phyloP scores from a whole-genome alignment of 2,113 vertebrate genomes.

The Bujurquina vittata region DNA sequence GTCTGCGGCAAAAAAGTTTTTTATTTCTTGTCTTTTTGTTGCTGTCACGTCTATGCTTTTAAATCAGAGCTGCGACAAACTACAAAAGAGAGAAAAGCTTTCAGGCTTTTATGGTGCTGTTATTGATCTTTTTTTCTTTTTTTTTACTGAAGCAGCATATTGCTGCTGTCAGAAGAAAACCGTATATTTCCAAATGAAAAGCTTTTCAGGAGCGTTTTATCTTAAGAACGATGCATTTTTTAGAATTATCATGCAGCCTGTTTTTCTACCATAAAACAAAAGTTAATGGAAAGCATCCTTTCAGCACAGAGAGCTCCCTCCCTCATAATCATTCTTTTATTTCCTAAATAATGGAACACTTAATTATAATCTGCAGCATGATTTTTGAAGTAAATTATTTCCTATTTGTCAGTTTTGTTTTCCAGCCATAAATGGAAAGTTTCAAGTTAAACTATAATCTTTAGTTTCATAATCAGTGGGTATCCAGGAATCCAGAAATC shows the following conservation, averaged over 20 bases:
- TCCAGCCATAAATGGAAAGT: background rate
- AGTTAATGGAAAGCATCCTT: background rate
- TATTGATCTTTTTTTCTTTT: slow-evolving; percentile 48
- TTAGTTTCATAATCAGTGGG: background rate
- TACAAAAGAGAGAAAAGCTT: slow-evolving; percentile 46
- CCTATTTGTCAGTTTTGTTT: background rate
- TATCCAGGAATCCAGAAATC: no score
- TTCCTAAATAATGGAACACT: background rate
- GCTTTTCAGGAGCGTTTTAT: background rate
- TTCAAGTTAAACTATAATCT: background rate
- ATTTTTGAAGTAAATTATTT: background rate
- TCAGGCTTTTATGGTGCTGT: slow-evolving; percentile 24
- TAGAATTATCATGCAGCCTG: background rate
- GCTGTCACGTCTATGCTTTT: slow-evolving; percentile 11
- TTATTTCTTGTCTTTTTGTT: slow-evolving; percentile 4
- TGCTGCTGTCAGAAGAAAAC: slow-evolving; percentile 22
- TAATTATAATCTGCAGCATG: background rate
- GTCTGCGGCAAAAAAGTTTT: background rate
- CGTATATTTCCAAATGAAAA: background rate
- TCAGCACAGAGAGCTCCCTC: background rate
- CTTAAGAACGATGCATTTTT: background rate
- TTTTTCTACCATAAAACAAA: background rate
- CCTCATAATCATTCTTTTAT: background rate
- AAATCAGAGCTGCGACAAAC: slow-evolving; percentile 27
- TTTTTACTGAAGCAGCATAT: slow-evolving; percentile 15